phyloP scores from a whole-genome alignment of 2,113 vertebrate species.

The Carettochelys insculpta region DNA sequence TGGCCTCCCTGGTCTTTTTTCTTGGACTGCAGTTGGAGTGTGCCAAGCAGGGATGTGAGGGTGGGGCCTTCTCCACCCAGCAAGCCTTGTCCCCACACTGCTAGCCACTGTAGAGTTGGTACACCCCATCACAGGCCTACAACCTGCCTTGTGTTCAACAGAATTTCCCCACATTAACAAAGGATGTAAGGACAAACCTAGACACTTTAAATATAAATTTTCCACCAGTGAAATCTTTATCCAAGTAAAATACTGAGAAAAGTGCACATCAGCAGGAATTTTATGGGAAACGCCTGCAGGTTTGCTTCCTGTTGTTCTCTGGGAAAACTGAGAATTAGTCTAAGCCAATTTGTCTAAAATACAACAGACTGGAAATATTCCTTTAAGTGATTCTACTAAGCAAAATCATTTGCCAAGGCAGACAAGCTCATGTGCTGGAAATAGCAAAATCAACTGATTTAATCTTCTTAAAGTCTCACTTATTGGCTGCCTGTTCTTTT shows the following conservation, averaged over 20 bases:
- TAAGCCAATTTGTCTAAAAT: background rate
- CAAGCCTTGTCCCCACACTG: too few species aligned
- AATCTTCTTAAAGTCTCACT: background rate
- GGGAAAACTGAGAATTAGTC: slow-evolving; percentile 1
- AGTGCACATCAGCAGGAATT: slow-evolving; percentile 12
- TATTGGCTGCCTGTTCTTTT: background rate
- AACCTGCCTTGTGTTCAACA: background rate
- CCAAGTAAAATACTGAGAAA: background rate
- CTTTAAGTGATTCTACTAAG: background rate
- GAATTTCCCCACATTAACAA: background rate
- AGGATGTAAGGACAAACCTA: background rate
- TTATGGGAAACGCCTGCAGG: slow-evolving; percentile 21
- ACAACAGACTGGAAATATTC: background rate
- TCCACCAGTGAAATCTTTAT: slow-evolving; percentile 4
- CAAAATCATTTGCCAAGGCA: background rate
- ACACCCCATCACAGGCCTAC: too few species aligned
- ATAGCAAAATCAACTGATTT: background rate
- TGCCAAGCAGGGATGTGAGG: too few species aligned
- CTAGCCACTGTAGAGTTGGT: too few species aligned
- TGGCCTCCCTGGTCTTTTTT: too few species aligned
- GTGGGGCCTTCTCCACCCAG: too few species aligned
- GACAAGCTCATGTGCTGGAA: background rate
- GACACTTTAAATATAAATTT: background rate
- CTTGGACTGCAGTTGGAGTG: too few species aligned
- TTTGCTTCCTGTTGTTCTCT: slow-evolving; percentile 26